Evolutionary conservation across 2,797 vertebrate species (phyloP).

Genomic region (Fistularia tabacaria): DNA sequence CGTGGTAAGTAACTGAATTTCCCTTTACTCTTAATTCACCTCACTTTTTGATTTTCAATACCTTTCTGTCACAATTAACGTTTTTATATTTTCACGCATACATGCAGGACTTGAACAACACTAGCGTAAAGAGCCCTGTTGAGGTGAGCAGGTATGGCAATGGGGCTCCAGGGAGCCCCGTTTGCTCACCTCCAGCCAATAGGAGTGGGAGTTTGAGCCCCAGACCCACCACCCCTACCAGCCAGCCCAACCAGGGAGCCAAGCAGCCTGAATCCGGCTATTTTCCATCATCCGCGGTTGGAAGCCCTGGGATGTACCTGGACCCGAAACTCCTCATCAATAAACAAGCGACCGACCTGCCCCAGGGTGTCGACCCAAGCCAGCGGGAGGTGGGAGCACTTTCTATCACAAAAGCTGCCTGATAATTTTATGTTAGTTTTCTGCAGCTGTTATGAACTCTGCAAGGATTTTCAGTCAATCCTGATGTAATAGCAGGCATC

Average conservation of each 20-base stretch:
- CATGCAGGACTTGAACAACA: constrained; percentile 78
- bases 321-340: constrained; percentile 68
- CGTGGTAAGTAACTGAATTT: constrained; percentile 76
- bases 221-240: constrained; percentile 20
- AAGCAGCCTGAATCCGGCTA: constrained; percentile 5
- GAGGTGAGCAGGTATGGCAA: constrained; percentile 31
- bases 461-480: not conserved
- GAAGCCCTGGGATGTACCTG: constrained; percentile 30
- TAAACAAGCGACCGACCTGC: constrained; percentile 74
- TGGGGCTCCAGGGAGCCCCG: constrained; percentile 66
- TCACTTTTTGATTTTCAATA: not conserved
- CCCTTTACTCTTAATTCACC: constrained; percentile 23
- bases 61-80: not conserved
- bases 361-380: constrained; percentile 77
- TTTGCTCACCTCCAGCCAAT: constrained; percentile 40
- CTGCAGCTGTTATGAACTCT: not conserved
- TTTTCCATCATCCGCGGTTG: constrained; percentile 9
- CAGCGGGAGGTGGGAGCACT: constrained; percentile 79
- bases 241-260: constrained; percentile 10
- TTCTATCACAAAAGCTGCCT: not conserved
- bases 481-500: constrained; percentile 10
- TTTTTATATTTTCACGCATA: not conserved
- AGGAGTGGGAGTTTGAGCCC: constrained; percentile 45
- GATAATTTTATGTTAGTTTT: too few relatives aligned
- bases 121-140: constrained; percentile 57